Evolutionary conservation across 2,113 vertebrate genomes (phyloP).

Genomic region (Crotalus horridus): DNA sequence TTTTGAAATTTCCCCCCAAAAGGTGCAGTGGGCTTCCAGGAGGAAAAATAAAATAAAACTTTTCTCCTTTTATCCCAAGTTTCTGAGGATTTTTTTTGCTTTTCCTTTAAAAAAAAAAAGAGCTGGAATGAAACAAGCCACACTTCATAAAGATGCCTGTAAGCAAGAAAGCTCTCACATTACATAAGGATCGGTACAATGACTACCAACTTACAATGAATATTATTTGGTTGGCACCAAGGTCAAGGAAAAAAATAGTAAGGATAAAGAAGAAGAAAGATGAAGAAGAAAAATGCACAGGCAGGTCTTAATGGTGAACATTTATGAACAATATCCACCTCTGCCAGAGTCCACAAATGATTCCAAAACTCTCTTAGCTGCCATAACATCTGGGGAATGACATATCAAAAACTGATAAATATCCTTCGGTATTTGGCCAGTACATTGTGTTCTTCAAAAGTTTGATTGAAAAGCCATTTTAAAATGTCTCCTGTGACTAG

Average conservation of each 20-base stretch:
- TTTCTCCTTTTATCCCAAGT: neutral
- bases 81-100: neutral
- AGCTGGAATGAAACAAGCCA: neutral
- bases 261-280: neutral
- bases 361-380: neutral
- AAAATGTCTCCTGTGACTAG: neutral
- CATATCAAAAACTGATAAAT: neutral
- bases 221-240: neutral
- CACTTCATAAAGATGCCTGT: neutral
- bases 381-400: neutral
- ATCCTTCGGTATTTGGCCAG: neutral
- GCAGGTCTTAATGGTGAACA: neutral
- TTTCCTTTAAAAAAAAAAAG: neutral
- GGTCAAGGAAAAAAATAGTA: neutral
- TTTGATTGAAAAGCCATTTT: neutral
- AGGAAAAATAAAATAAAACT: neutral
- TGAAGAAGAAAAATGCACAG: neutral
- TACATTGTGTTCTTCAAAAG: neutral
- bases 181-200: neutral
- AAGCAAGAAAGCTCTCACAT: neutral
- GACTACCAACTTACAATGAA: neutral
- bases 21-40: neutral
- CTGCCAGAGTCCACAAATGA: neutral
- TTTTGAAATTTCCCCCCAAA: neutral
- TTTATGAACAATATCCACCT: neutral